Percentiles rank a stretch among this genome's conserved stretches.
phyloP scores from a whole-genome alignment of 2,888 invertebrate species.

The Diadegma fenestrale region DNA sequence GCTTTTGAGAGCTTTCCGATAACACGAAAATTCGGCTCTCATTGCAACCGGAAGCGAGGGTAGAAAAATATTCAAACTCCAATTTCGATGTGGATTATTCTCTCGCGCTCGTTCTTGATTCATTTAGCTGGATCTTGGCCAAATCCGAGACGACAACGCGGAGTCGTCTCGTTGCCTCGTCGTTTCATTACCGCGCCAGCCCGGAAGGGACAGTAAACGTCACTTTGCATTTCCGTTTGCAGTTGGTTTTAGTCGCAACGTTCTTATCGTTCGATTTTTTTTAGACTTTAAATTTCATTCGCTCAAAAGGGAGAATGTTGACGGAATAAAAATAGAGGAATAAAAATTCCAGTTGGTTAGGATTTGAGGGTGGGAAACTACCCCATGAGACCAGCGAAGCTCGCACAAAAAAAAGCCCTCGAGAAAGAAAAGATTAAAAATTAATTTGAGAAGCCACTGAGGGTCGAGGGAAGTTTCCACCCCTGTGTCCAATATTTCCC shows the following conservation, averaged over 20 bases:
- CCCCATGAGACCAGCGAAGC: not conserved
- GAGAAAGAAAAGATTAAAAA: constrained; percentile 43
- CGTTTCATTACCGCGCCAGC: constrained; percentile 68
- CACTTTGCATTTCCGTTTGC: constrained; percentile 52
- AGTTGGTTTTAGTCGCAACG: not conserved
- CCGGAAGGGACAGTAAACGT: constrained; percentile 64
- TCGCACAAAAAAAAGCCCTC: not conserved
- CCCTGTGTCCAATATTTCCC: constrained; percentile 21
- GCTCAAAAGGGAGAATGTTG: too few relatives aligned
- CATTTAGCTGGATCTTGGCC: constrained; percentile 79
- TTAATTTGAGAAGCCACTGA: constrained; percentile 32
- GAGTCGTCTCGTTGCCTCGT: constrained; percentile 53
- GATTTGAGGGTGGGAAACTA: not conserved
- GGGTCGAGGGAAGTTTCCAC: not conserved
- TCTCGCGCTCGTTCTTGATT: constrained; percentile 76
- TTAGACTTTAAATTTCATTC: not conserved
- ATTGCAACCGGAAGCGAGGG: not conserved
- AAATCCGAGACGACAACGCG: constrained; percentile 70
- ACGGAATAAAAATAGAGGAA: not conserved
- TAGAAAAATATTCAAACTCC: constrained; percentile 10
- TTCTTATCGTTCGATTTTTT: constrained; percentile 11
- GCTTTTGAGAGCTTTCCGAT: not conserved
- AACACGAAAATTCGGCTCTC: not conserved
- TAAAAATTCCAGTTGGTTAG: not conserved
- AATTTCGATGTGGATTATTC: constrained; percentile 72